These are phyloP conservation scores for Ceryle rudis DNA, from an alignment of 2,797 vertebrate genomes.

Conservation along the genomic window DNA sequence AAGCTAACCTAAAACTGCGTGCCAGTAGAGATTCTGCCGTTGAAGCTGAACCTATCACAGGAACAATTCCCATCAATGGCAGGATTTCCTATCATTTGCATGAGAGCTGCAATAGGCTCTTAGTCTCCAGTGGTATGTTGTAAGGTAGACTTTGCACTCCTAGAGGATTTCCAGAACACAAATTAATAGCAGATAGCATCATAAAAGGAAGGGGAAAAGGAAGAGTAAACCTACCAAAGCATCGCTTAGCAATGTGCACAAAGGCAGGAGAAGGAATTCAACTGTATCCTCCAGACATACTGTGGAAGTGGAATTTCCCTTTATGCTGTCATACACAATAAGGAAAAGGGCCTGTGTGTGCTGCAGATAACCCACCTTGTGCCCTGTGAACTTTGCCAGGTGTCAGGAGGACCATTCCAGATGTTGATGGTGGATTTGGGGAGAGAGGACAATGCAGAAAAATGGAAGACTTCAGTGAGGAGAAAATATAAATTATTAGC, in stretches of 20 bases:
- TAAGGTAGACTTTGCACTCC: neutral
- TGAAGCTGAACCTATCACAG: neutral
- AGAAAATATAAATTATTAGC: neutral
- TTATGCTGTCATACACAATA: neutral
- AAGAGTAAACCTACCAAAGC: neutral
- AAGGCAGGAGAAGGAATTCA: conserved; percentile 5
- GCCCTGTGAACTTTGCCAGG: neutral
- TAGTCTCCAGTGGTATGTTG: neutral
- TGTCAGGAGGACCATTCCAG: neutral
- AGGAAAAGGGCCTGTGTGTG: neutral
- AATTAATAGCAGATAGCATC: neutral
- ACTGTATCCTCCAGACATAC: neutral
- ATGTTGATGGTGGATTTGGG: neutral
- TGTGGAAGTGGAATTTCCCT: conserved; percentile 10
- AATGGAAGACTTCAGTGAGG: neutral
- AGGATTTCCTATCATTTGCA: conserved; percentile 43
- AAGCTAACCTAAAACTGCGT: neutral
- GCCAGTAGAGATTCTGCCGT: neutral
- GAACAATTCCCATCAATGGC: conserved; percentile 16
- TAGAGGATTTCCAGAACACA: neutral
- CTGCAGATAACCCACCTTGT: neutral
- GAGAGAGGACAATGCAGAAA: neutral
- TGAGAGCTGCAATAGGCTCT: neutral
- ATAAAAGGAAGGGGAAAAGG: conserved; percentile 38
- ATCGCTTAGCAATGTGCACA: neutral